Base-by-base conservation (phyloP, 2,113 vertebrate species). In the Marmota flaviventris region DNA sequence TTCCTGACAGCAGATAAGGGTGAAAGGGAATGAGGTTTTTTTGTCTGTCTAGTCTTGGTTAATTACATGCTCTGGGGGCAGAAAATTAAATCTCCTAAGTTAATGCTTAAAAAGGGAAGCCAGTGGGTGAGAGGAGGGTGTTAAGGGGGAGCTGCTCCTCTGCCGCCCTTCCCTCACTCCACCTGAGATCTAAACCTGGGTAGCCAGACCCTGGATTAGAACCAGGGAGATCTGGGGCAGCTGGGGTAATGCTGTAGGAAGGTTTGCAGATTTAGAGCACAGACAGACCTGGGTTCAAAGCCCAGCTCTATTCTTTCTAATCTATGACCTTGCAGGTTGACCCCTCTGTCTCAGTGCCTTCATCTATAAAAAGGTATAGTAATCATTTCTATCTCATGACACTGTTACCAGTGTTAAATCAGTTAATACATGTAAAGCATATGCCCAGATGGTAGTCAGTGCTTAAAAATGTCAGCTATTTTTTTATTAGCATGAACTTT, bases 401-500 rank as follows among this genome's bases (percentile, higher is more conserved):
- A 79, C 24, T 37, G 79, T 89, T 90, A 69, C n/a, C 75, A 72
- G 56, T 39, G 67, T 84, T 56, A 78, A 69, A 3, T 87, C 42
- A 63, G 87, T 85, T 70, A 58, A 72, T 86, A 73, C 37, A 13
- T 53, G 42, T 85, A 85, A 92, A 89, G 39, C 72, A 77, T 88
- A 72, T 89, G 53, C 91, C 18, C 11, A 67, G 75, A 77, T 77
- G 58, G 77, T 39, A 67, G 65, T 73, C 79, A 83, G 37, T 77
- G 48, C 85, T 93, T 76, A 95, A 83, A 92, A 94, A 86, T 72
- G 75, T 76, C 67, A 91, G 83, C 70, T 94, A 69, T 90, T 85
- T 65, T 93, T 94, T 75, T 83, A 88, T 94, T 92, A 85, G 48
- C 73, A 75, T 56, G 70, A 97, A 58, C 63, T 37, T 93, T 96